phyloP scores from a whole-genome alignment of 2,797 vertebrate genomes.

The Pipistrellus kuhlii region DNA sequence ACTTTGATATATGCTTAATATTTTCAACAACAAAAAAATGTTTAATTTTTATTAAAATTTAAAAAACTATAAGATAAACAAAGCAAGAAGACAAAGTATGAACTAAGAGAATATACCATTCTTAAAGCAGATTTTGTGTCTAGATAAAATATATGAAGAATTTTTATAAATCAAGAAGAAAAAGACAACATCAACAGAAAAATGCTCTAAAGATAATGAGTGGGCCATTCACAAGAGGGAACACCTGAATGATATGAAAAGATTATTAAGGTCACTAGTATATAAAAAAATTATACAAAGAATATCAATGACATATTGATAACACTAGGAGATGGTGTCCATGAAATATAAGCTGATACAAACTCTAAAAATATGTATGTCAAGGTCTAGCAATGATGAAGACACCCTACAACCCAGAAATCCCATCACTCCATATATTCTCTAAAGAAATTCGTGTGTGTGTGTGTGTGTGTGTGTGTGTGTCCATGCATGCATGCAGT shows the following conservation, averaged over 20 bases:
- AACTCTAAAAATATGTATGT: not conserved
- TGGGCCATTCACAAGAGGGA: not conserved
- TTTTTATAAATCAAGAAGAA: not conserved
- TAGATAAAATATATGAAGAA: not conserved
- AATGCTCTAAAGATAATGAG: not conserved
- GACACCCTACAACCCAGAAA: not conserved
- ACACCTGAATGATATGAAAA: not conserved
- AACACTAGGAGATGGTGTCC: not conserved
- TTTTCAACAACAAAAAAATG: not conserved
- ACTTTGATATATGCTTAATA: not conserved
- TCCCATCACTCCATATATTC: not conserved
- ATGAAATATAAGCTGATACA: fast-evolving
- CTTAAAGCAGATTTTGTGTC: not conserved
- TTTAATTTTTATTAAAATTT: not conserved
- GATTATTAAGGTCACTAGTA: not conserved
- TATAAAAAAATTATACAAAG: not conserved
- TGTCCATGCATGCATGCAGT: fast-evolving
- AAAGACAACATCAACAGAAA: not conserved
- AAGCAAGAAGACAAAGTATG: not conserved
- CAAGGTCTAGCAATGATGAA: not conserved
- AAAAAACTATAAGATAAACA: not conserved
- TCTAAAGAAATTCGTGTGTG: not conserved
- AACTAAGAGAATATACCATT: not conserved
- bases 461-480: too few relatives aligned
- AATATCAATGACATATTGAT: not conserved